Percentiles rank a stretch among this genome's conserved stretches.
Evolutionary conservation across 2,113 vertebrate species (phyloP).

Genomic region (Trochalopteron elliotii): DNA sequence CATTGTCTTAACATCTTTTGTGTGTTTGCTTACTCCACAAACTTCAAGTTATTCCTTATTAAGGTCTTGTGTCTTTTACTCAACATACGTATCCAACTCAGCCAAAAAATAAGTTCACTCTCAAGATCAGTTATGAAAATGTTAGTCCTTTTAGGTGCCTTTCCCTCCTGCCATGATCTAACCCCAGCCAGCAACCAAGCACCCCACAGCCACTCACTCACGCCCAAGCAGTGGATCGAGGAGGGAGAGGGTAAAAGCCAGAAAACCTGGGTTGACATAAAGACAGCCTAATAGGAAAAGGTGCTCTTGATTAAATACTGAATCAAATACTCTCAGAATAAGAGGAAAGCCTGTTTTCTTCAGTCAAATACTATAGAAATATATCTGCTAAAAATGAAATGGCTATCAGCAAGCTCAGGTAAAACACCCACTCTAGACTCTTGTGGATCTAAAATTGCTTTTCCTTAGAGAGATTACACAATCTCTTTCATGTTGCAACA

Average conservation of each 20-base stretch:
- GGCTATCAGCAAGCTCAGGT: neutral
- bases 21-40: neutral
- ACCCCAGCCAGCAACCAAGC: neutral
- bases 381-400: neutral
- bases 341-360: neutral
- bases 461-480: neutral
- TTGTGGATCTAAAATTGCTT: neutral
- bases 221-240: accelerated
- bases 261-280: neutral
- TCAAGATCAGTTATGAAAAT: neutral
- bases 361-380: neutral
- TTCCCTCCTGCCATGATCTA: accelerated
- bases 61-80: neutral
- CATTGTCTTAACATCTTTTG: neutral
- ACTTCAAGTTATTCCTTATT: neutral
- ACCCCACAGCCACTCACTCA: neutral
- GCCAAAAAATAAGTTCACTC: neutral
- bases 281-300: neutral
- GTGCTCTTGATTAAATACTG: neutral
- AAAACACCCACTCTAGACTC: neutral
- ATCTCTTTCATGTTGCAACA: neutral
- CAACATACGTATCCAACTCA: neutral
- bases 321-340: neutral
- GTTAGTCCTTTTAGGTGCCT: neutral
- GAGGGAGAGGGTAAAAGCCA: neutral